Percentiles rank a stretch among this genome's conserved stretches.
phyloP scores from a whole-genome alignment of 1,140 invertebrate species.

The Drosophila seguyi region DNA sequence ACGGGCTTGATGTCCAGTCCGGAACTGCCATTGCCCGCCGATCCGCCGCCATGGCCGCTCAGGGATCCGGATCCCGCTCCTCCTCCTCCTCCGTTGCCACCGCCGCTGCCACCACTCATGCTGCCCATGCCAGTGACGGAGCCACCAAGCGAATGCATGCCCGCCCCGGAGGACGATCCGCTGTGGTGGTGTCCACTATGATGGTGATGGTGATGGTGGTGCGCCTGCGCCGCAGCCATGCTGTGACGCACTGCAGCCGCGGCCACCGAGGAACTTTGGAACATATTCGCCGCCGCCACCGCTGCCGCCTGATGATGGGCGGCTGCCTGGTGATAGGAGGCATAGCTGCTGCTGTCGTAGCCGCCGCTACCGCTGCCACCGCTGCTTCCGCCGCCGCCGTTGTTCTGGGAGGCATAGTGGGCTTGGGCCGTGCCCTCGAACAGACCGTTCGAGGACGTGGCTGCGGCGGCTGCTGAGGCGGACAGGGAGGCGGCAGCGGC shows the following conservation, averaged over 20 bases:
- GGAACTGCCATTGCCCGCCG: constrained; percentile 18
- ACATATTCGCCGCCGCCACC: constrained; percentile 78
- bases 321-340: constrained; percentile 79
- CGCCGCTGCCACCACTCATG: constrained; percentile 47
- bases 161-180: constrained; percentile 39
- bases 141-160: constrained; percentile 50
- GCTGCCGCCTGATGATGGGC: constrained; percentile 79
- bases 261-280: constrained; percentile 82
- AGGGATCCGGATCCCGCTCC: constrained; percentile 33
- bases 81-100: constrained; percentile 30
- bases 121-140: constrained; percentile 55
- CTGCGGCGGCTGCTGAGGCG: constrained; percentile 47
- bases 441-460: constrained; percentile 66
- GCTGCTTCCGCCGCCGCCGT: constrained; percentile 28
- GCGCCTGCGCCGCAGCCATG: constrained; percentile 73
- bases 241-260: constrained; percentile 78
- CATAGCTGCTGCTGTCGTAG: constrained; percentile 75
- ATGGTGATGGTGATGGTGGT: constrained; percentile 75
- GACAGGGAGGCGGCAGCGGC: constrained; percentile 64
- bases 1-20: constrained; percentile 78
- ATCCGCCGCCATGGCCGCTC: constrained; percentile 38
- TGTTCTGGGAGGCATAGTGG: constrained; percentile 71
- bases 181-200: constrained; percentile 62
- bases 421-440: constrained; percentile 82
- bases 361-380: constrained; percentile 36